Conservation (phyloP, 2,888 invertebrate genomes). For the Dorcus parallelipipedus region DNA sequence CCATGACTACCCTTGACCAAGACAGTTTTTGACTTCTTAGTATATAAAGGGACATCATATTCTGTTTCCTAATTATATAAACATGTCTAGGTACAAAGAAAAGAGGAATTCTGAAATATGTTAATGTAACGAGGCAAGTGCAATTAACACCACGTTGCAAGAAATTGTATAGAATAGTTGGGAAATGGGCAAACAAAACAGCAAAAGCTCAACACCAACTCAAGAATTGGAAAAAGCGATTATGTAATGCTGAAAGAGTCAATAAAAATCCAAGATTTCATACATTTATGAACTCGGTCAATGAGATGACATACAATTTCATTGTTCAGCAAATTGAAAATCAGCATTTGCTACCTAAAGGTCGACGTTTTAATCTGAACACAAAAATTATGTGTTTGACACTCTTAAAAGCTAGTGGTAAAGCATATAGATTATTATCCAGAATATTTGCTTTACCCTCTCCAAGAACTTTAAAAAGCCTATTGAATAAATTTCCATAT, state of each 20-base stretch:
- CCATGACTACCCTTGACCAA: too few relatives aligned
- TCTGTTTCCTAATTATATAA: too few relatives aligned
- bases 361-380: constrained; percentile 19
- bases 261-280: background rate
- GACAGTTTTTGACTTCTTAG: too few relatives aligned
- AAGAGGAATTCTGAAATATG: background rate
- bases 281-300: constrained; percentile 1
- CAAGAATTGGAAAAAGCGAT: background rate
- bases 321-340: constrained; percentile 19
- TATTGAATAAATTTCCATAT: constrained; percentile 9
- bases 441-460: too few relatives aligned
- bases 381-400: constrained; percentile 24
- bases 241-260: background rate
- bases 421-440: too few relatives aligned
- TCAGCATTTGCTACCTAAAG: constrained; percentile 14
- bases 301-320: constrained; percentile 5
- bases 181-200: background rate
- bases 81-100: background rate
- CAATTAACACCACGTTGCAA: background rate
- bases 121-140: background rate
- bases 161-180: background rate
- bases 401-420: background rate
- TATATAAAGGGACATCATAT: too few relatives aligned
- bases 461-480: constrained; percentile 10
- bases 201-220: background rate